phyloP scores from a whole-genome alignment of 2,797 vertebrate species.

The Myioborus miniatus region DNA sequence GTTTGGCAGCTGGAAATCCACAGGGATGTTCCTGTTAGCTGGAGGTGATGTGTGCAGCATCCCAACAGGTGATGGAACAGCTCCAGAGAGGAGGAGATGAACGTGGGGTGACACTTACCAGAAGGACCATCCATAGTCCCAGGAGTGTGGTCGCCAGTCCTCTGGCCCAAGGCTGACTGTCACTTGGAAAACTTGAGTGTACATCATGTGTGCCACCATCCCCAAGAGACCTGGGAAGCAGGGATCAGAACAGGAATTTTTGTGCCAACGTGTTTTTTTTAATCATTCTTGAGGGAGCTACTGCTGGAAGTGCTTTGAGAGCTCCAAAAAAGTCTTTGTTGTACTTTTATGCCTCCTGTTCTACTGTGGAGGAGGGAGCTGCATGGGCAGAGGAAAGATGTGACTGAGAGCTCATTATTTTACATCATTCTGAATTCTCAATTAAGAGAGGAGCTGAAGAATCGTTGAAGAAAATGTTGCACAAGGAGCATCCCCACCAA shows the following conservation, averaged over 20 bases:
- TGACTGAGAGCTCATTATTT: constrained; percentile 49
- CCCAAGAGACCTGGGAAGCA: constrained; percentile 86
- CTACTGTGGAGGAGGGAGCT: background rate
- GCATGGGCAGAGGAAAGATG: constrained; percentile 21
- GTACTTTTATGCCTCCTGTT: constrained; percentile 27
- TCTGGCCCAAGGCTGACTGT: constrained; percentile 89
- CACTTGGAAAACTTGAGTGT: constrained; percentile 93
- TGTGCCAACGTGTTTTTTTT: background rate
- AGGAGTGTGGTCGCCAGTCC: constrained; percentile 92
- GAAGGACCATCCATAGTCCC: constrained; percentile 93
- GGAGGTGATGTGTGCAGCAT: background rate
- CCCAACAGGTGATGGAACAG: background rate
- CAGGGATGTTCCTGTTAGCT: background rate
- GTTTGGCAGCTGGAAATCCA: background rate
- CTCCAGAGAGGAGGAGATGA: background rate
- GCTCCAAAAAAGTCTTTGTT: constrained; percentile 33
- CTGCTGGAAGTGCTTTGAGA: constrained; percentile 28
- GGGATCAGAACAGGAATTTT: background rate
- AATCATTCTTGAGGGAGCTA: background rate
- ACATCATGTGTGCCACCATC: constrained; percentile 97
- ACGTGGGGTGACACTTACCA: constrained; percentile 82
- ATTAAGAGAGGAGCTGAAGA: constrained; percentile 30
- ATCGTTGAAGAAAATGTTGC: background rate
- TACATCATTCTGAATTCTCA: constrained; percentile 39
- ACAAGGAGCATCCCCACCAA: background rate